These are phyloP conservation scores for Paedocypris sp. DNA, from an alignment of 2,113 vertebrate genomes.

Conservation along the genomic window DNA sequence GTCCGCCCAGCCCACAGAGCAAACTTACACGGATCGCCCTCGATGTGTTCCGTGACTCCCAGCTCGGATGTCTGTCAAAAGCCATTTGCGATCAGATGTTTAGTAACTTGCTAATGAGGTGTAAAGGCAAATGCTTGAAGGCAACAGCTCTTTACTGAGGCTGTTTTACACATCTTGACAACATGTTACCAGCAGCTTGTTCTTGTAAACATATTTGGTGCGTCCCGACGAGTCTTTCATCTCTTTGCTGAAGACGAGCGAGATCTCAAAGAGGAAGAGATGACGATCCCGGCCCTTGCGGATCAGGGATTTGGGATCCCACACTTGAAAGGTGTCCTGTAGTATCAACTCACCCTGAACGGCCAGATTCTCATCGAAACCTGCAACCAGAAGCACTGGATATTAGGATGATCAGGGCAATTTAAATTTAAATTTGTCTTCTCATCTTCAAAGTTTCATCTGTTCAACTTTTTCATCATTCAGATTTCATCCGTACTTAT, in stretches of 20 bases:
- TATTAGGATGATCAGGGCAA: no score
- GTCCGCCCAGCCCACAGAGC: constrained; percentile 95
- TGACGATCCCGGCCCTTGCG: constrained; percentile 93
- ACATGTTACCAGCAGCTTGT: constrained; percentile 77
- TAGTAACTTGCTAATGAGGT: background rate
- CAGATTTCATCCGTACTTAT: no score
- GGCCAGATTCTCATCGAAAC: constrained; percentile 90
- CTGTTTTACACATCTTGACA: background rate
- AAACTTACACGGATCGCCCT: constrained; percentile 96
- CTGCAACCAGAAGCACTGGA: constrained; percentile 49
- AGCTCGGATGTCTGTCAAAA: constrained; percentile 84
- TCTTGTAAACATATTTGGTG: constrained; percentile 98
- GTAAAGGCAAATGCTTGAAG: background rate
- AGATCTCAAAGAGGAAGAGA: constrained; percentile 97
- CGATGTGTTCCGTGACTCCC: constrained; percentile 93
- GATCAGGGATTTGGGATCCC: constrained; percentile 97
- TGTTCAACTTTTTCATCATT: no score
- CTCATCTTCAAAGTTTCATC: no score
- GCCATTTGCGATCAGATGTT: constrained; percentile 22
- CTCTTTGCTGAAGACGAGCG: constrained; percentile 97
- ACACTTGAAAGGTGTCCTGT: constrained; percentile 97
- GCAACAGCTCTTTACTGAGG: background rate
- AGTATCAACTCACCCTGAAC: constrained; percentile 95
- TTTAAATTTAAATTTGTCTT: no score
- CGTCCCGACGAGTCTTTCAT: constrained; percentile 97